These are phyloP conservation scores for Mormyrus proboscirostris DNA, from an alignment of 2,797 vertebrate genomes.

Conservation along the genomic window DNA sequence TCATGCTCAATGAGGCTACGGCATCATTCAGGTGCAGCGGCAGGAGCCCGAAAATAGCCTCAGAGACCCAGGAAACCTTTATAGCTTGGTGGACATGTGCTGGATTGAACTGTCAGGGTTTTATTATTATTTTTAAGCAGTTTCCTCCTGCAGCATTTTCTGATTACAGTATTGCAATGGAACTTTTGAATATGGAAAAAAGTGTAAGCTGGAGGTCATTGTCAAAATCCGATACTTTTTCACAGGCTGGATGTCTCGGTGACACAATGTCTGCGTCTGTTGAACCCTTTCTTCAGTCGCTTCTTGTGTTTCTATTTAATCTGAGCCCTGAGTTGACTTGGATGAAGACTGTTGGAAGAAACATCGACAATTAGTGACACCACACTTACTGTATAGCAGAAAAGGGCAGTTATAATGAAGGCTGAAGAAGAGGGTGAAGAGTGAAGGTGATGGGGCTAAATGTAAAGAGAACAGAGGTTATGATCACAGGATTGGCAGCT, in stretches of 20 bases:
- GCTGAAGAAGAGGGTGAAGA: not conserved
- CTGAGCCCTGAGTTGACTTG: not conserved
- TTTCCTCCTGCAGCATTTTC: not conserved
- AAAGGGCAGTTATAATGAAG: not conserved
- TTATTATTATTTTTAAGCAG: slow-evolving; percentile 13
- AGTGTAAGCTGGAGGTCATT: not conserved
- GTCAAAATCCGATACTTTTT: not conserved
- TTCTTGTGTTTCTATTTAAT: not conserved
- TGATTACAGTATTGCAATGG: not conserved
- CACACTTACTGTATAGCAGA: not conserved
- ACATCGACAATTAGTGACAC: not conserved
- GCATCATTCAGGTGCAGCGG: slow-evolving; percentile 14
- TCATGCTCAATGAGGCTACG: slow-evolving; percentile 14
- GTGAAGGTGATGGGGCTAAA: not conserved
- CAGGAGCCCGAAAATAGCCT: slow-evolving; percentile 8
- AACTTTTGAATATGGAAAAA: not conserved
- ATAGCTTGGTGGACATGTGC: slow-evolving; percentile 1
- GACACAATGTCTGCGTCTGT: not conserved
- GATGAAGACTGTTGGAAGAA: not conserved
- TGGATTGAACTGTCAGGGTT: slow-evolving; percentile 13
- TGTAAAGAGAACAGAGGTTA: not conserved
- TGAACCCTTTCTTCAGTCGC: not conserved
- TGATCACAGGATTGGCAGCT: not conserved
- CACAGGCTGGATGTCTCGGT: not conserved
- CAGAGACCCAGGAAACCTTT: not conserved